These are phyloP conservation scores for Pheosia gnoma DNA, from an alignment of 2,888 invertebrate species.

Conservation along the genomic window DNA sequence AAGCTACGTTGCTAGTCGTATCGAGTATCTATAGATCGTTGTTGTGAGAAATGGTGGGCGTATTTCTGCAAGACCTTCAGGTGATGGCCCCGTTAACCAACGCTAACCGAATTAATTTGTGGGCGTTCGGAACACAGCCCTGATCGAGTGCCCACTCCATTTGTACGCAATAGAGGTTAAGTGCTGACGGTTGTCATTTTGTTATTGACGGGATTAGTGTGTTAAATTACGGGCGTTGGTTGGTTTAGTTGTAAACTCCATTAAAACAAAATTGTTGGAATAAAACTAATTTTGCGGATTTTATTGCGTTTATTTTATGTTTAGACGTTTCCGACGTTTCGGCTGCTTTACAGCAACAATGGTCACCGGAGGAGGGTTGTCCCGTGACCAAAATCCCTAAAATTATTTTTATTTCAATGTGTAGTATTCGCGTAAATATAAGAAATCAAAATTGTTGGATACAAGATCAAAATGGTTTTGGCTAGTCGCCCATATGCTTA, in stretches of 20 bases:
- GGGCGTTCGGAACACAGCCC: constrained; percentile 57
- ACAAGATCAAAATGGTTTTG: no score
- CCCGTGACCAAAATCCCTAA: no score
- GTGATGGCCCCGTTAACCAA: constrained; percentile 64
- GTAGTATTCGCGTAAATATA: no score
- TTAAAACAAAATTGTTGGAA: constrained; percentile 3
- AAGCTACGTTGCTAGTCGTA: neutral
- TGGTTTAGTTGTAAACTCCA: constrained; percentile 4
- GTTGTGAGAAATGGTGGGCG: constrained; percentile 50
- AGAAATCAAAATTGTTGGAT: no score
- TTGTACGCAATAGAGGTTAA: constrained; percentile 29
- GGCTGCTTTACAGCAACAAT: no score
- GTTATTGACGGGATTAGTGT: constrained; percentile 25
- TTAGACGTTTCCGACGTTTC: no score
- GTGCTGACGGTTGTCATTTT: constrained; percentile 34
- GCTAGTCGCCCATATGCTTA: no score
- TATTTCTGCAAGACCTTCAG: constrained; percentile 45
- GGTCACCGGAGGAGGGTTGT: no score
- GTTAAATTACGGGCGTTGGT: constrained; percentile 9
- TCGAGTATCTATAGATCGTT: constrained; percentile 19
- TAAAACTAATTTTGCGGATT: no score
- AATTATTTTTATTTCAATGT: no score
- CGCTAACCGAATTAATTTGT: constrained; percentile 77
- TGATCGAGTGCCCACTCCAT: constrained; percentile 51
- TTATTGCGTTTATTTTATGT: no score